These are phyloP conservation scores for Escarpia spicata DNA, from an alignment of 2,888 invertebrate genomes.

Conservation along the genomic window DNA sequence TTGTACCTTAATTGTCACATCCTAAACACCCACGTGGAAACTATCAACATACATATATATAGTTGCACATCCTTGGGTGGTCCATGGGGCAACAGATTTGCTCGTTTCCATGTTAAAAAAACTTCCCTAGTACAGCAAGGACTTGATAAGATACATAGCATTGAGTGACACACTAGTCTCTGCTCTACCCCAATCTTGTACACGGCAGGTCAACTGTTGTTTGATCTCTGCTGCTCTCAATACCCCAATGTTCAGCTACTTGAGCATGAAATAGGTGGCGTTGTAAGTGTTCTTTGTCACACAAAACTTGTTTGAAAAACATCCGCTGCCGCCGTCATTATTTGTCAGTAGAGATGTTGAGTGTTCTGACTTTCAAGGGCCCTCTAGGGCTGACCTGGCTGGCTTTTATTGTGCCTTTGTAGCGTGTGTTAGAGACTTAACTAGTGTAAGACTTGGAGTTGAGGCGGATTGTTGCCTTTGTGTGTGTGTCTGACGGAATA, in stretches of 20 bases:
- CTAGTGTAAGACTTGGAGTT: not conserved
- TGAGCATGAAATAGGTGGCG: not conserved
- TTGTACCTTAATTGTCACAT: too few relatives aligned
- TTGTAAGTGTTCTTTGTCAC: not conserved
- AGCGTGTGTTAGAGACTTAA: not conserved
- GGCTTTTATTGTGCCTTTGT: not conserved
- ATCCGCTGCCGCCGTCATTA: not conserved
- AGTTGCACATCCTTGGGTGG: not conserved
- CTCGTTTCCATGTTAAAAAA: not conserved
- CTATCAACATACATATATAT: too few relatives aligned
- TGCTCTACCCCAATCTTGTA: not conserved
- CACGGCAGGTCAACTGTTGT: not conserved
- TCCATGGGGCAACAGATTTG: not conserved
- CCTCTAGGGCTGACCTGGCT: not conserved
- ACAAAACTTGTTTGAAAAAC: constrained; percentile 6
- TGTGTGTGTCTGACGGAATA: not conserved
- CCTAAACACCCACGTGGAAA: too few relatives aligned
- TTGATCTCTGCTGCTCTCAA: not conserved
- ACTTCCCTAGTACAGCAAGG: not conserved
- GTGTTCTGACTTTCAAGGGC: not conserved
- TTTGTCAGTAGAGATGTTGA: not conserved
- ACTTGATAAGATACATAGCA: not conserved
- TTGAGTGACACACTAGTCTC: not conserved
- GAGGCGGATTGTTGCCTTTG: not conserved
- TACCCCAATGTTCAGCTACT: not conserved